phyloP scores from a whole-genome alignment of 1,140 invertebrate genomes.

The Sipha flava region DNA sequence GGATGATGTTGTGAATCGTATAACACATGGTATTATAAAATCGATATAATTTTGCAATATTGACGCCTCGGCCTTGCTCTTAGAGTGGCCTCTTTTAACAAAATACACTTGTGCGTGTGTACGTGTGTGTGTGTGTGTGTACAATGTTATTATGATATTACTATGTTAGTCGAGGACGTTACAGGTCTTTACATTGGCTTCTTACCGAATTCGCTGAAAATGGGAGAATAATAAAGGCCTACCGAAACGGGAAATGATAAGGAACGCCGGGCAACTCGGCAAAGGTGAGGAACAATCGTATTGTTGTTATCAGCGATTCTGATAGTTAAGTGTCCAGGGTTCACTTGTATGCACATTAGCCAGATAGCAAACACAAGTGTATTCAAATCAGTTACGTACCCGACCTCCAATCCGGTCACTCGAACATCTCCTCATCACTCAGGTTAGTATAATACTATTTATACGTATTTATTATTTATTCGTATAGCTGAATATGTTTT shows the following conservation, averaged over 20 bases:
- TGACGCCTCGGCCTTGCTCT: not conserved
- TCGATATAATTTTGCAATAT: not conserved
- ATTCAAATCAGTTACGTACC: not conserved
- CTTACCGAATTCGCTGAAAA: not conserved
- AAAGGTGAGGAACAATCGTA: constrained; percentile 1
- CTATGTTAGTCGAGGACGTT: not conserved
- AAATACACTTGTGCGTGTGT: too few species aligned
- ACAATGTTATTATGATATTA: not conserved
- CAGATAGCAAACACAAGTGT: not conserved
- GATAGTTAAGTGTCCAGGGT: constrained; percentile 11
- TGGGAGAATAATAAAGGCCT: not conserved
- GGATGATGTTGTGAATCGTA: not conserved
- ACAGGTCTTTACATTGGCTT: not conserved
- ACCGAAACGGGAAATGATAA: not conserved
- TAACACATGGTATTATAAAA: not conserved
- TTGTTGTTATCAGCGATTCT: not conserved
- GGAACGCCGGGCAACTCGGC: not conserved
- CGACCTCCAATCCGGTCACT: not conserved
- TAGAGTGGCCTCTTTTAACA: not conserved
- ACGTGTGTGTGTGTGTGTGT: too few species aligned
- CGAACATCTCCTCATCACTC: not conserved
- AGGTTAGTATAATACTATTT: not conserved
- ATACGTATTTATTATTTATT: not conserved
- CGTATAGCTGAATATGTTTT: too few species aligned
- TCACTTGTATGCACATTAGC: not conserved